These are phyloP conservation scores for Ypsolopha sequella DNA, from an alignment of 2,888 invertebrate species.

Conservation along the genomic window DNA sequence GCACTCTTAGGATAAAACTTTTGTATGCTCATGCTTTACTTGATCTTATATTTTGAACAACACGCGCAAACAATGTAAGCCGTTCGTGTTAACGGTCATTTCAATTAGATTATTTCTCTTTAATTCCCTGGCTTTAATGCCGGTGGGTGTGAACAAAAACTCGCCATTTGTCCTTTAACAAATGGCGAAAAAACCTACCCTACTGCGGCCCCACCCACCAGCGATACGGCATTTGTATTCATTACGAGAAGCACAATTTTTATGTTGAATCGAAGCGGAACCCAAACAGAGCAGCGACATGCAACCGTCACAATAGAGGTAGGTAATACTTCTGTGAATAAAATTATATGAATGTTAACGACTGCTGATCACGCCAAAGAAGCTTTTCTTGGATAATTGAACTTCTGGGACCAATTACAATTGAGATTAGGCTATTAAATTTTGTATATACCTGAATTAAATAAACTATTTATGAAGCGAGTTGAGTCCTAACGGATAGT, in stretches of 20 bases:
- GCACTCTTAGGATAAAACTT: too few relatives aligned
- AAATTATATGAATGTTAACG: slow-evolving; percentile 1
- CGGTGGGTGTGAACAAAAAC: slow-evolving; percentile 29
- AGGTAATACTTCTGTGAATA: slow-evolving; percentile 11
- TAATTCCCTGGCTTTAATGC: slow-evolving; percentile 12
- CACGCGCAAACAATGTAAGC: too few relatives aligned
- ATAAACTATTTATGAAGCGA: too few relatives aligned
- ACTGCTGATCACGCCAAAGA: too few relatives aligned
- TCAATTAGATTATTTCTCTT: background rate
- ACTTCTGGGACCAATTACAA: too few relatives aligned
- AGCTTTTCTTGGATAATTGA: too few relatives aligned
- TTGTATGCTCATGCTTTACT: background rate
- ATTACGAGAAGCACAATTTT: slow-evolving; percentile 13
- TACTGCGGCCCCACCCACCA: slow-evolving; percentile 26
- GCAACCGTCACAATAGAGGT: slow-evolving; percentile 22
- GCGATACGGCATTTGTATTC: slow-evolving; percentile 32
- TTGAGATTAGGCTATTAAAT: too few relatives aligned
- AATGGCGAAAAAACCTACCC: slow-evolving; percentile 34
- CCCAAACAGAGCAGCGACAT: slow-evolving; percentile 32
- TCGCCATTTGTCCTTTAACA: slow-evolving; percentile 35
- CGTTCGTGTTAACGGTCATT: background rate
- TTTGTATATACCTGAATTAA: too few relatives aligned
- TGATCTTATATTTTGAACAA: background rate
- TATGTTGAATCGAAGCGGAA: slow-evolving; percentile 22
- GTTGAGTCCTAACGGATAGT: too few relatives aligned